These are phyloP conservation scores for Hypotaenidia okinawae DNA, from an alignment of 2,797 vertebrate genomes.

Conservation along the genomic window DNA sequence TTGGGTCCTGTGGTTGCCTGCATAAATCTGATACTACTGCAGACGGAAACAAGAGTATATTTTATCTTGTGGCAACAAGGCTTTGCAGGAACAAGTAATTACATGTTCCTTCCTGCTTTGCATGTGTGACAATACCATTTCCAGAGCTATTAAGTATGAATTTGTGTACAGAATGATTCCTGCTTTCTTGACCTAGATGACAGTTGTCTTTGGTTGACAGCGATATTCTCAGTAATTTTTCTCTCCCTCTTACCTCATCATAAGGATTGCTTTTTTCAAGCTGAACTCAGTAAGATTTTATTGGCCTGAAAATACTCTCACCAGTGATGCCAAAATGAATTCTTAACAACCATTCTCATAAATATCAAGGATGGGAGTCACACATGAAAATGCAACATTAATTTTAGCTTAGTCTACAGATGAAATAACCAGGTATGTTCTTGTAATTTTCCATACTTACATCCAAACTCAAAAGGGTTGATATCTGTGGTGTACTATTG, in stretches of 20 bases:
- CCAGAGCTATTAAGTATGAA: conserved; percentile 50
- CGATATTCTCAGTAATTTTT: neutral
- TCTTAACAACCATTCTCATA: neutral
- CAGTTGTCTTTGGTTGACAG: neutral
- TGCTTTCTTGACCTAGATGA: neutral
- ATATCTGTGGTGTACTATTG: neutral
- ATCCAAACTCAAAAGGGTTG: neutral
- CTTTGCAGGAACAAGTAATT: conserved; percentile 28
- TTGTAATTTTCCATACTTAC: neutral
- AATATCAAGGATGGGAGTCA: neutral
- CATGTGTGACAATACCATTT: conserved; percentile 32
- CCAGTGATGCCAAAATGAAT: neutral
- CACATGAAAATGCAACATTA: neutral
- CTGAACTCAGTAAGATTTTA: neutral
- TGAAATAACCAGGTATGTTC: neutral
- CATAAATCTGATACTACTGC: accelerated
- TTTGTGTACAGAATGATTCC: conserved; percentile 11
- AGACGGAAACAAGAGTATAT: neutral
- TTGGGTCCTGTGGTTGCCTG: neutral
- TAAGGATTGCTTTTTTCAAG: neutral
- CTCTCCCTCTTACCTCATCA: neutral
- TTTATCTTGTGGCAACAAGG: neutral
- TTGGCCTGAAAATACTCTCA: neutral
- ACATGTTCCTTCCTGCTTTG: neutral
- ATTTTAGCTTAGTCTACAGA: neutral